Evolutionary conservation across 2,797 vertebrate species (phyloP).

Genomic region (Nothura maculosa): DNA sequence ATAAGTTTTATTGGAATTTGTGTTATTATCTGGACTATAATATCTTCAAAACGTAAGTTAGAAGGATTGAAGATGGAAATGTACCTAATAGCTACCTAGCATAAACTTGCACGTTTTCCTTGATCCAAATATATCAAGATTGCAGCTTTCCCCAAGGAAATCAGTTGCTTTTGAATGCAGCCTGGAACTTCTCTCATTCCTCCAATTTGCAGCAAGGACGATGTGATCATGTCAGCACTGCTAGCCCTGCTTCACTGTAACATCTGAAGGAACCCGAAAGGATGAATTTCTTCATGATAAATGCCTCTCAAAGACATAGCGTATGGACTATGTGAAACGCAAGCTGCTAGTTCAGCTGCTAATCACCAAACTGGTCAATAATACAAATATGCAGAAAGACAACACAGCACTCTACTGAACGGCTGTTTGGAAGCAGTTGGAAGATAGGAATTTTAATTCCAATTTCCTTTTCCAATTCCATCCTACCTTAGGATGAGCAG

Average conservation of each 20-base stretch:
- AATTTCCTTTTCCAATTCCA: background rate
- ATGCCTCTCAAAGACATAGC: too few species aligned
- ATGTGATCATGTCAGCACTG: background rate
- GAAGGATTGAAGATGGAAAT: background rate
- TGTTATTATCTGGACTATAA: background rate
- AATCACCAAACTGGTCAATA: background rate
- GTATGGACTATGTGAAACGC: background rate
- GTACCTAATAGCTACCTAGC: background rate
- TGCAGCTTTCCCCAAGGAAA: background rate
- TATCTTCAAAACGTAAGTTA: conserved; percentile 6
- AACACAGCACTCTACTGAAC: too few species aligned
- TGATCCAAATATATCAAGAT: background rate
- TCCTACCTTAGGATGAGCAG: background rate
- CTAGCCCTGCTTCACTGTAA: background rate
- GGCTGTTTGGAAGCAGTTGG: background rate
- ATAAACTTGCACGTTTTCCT: background rate
- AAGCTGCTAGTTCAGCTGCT: background rate
- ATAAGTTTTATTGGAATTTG: background rate
- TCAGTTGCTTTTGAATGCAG: background rate
- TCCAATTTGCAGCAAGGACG: background rate
- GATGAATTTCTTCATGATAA: background rate
- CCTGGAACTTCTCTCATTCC: background rate
- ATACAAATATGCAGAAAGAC: background rate
- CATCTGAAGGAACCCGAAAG: background rate
- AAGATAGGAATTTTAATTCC: background rate